phyloP scores from a whole-genome alignment of 2,888 invertebrate genomes.

The Drosophila birchii region DNA sequence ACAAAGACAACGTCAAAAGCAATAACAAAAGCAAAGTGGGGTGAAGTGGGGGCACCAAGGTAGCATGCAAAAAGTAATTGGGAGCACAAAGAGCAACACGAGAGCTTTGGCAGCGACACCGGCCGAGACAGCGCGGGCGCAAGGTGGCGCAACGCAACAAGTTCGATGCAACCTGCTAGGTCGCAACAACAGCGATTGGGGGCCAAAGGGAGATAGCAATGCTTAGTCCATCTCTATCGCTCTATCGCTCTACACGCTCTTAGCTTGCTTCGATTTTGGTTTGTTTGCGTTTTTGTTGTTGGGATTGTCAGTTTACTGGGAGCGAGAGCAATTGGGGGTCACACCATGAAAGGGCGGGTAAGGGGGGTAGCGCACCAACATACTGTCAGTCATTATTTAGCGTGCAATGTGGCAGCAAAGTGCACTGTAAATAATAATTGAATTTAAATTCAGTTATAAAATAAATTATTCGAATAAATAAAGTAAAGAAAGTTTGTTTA shows the following conservation, averaged over 20 bases:
- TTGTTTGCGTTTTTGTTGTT: constrained; percentile 48
- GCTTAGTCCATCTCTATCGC: constrained; percentile 12
- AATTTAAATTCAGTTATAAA: no score
- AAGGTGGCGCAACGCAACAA: constrained; percentile 80
- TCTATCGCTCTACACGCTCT: constrained; percentile 5
- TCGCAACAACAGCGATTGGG: neutral
- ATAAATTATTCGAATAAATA: neutral
- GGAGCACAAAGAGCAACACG: constrained; percentile 77
- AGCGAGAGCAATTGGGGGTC: constrained; percentile 79
- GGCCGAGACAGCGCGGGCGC: constrained; percentile 51
- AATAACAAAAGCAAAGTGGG: constrained; percentile 47
- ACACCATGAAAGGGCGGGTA: constrained; percentile 38
- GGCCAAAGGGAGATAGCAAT: neutral
- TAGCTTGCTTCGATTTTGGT: constrained; percentile 39
- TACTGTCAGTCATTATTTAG: constrained; percentile 80
- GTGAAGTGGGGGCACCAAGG: constrained; percentile 80
- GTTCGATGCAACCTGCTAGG: constrained; percentile 63
- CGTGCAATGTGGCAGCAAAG: constrained; percentile 60
- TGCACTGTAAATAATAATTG: constrained; percentile 36
- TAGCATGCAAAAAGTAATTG: constrained; percentile 82
- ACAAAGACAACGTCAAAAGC: constrained; percentile 9
- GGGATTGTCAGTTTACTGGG: constrained; percentile 65
- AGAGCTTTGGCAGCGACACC: constrained; percentile 24
- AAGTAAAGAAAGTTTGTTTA: no score
- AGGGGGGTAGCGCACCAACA: constrained; percentile 71